These are phyloP conservation scores for Cepaea hortensis DNA, from an alignment of 2,888 invertebrate species.

Conservation along the genomic window DNA sequence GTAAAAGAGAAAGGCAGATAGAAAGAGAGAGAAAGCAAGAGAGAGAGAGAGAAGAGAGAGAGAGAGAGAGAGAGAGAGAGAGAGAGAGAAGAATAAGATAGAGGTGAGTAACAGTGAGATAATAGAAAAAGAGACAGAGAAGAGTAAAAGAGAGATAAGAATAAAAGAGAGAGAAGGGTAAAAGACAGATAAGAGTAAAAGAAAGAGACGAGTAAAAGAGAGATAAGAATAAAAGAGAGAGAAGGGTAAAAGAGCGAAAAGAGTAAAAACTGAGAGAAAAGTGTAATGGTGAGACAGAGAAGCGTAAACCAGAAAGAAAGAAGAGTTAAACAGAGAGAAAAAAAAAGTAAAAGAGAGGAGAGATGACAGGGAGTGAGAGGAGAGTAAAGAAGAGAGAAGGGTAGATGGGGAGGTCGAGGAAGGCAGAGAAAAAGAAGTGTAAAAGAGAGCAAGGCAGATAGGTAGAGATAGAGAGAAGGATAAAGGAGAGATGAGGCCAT, in stretches of 20 bases:
- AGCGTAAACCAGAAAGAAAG: not conserved
- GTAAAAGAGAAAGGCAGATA: slow-evolving; percentile 12
- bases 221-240: not conserved
- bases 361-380: no score
- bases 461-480: no score
- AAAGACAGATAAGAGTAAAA: no score
- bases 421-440: not conserved
- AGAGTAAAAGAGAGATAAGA: not conserved
- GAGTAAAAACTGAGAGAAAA: not conserved
- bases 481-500: no score
- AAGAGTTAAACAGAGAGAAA: not conserved
- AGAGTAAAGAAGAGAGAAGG: no score
- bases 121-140: slow-evolving; percentile 20
- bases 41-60: not conserved
- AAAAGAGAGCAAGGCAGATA: no score
- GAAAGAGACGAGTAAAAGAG: no score
- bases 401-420: not conserved
- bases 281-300: not conserved
- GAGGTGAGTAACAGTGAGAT: not conserved
- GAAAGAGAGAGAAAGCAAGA: slow-evolving; percentile 6
- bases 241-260: not conserved
- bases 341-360: not conserved
- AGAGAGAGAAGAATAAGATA: slow-evolving; percentile 1
- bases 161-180: no score
- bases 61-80: not conserved